A percentile compares a stretch with the other conserved stretches of the same genome.
Conservation (phyloP, 2,797 vertebrate genomes). For the Gallinago stenura region DNA sequence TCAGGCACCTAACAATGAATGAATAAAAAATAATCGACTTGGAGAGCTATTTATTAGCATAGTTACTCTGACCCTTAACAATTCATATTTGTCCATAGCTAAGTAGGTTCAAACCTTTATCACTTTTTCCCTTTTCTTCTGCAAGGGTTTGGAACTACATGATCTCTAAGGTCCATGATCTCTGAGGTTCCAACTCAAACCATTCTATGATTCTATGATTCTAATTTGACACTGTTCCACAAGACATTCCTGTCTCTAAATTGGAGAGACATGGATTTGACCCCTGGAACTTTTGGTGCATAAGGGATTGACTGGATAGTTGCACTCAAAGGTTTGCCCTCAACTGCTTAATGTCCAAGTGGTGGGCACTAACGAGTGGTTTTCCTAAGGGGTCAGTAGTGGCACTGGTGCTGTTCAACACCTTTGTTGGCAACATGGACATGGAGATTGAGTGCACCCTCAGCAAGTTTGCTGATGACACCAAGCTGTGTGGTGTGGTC, state of each 20-base stretch:
- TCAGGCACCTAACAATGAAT: not conserved
- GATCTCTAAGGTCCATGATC: no score
- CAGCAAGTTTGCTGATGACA: not conserved
- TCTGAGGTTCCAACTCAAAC: not conserved
- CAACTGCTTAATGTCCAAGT: not conserved
- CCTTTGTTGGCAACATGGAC: not conserved
- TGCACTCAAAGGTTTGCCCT: not conserved
- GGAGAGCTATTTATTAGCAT: not conserved
- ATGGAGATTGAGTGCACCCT: not conserved
- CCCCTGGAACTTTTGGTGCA: not conserved
- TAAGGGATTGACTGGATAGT: not conserved
- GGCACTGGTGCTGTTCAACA: not conserved
- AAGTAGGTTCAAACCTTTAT: not conserved
- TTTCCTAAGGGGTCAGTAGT: not conserved
- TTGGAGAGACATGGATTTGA: not conserved
- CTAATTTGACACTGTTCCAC: not conserved
- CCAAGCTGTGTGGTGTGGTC: not conserved
- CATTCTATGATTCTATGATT: not conserved
- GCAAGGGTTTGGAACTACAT: no score
- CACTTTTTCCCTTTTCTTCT: not conserved
- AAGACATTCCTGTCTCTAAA: not conserved
- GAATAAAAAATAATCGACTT: not conserved
- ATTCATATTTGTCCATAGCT: not conserved
- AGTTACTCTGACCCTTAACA: not conserved
- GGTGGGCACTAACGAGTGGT: not conserved